A percentile compares a stretch with the other conserved stretches of the same genome.
These are phyloP conservation scores for Apodemus agrarius DNA, from an alignment of 2,797 vertebrate genomes.

Conservation along the genomic window DNA sequence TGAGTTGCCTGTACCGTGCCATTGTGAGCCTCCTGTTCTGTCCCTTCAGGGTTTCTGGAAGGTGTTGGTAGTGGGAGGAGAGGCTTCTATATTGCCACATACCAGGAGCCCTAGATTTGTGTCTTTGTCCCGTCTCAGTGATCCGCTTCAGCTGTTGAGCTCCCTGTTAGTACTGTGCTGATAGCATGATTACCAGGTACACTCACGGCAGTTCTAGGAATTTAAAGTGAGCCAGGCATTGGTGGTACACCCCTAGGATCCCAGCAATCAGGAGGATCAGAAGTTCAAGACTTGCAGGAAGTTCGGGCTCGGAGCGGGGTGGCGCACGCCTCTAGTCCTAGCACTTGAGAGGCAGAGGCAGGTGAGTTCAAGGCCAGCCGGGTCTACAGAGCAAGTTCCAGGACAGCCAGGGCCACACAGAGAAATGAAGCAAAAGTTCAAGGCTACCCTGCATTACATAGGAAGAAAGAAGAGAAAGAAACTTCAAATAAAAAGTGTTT, in stretches of 20 bases:
- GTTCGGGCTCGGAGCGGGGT: not conserved
- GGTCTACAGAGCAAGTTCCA: not conserved
- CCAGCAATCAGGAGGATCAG: not conserved
- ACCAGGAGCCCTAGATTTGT: fast-evolving
- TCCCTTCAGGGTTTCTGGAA: not conserved
- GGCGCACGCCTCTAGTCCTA: not conserved
- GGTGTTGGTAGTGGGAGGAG: not conserved
- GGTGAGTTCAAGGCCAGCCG: not conserved
- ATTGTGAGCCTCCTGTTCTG: not conserved
- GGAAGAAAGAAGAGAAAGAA: not conserved
- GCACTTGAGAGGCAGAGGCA: not conserved
- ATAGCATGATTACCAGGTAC: no score
- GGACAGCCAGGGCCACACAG: not conserved
- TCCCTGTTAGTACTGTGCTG: no score
- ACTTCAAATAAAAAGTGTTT: not conserved
- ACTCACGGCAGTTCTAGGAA: not conserved
- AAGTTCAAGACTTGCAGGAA: not conserved
- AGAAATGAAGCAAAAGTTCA: not conserved
- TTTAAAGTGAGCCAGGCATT: not conserved
- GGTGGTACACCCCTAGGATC: not conserved
- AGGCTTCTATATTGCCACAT: no score
- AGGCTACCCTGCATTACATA: not conserved
- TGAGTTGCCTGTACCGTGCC: not conserved
- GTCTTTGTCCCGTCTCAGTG: fast-evolving
- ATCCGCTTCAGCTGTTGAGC: not conserved